Evolutionary conservation across 1,140 invertebrate species (phyloP).

Genomic region (Himalopsyche phryganea): DNA sequence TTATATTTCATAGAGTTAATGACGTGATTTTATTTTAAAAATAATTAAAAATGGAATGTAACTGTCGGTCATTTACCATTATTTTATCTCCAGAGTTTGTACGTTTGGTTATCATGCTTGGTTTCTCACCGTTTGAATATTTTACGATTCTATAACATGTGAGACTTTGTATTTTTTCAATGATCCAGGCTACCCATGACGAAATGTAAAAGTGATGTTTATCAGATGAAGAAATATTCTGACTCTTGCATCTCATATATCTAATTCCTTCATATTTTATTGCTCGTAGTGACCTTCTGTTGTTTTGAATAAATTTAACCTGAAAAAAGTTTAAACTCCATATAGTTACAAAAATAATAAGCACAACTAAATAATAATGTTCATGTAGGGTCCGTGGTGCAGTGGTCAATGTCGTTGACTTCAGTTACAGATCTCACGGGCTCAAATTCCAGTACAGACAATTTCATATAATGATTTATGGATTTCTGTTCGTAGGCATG

Average conservation of each 20-base stretch:
- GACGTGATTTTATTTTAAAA: too few species aligned
- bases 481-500: too few species aligned
- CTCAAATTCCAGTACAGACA: too few species aligned
- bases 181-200: slow-evolving; percentile 4
- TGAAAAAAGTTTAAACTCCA: slow-evolving; percentile 37
- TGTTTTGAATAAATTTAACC: slow-evolving; percentile 51
- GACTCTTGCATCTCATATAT: slow-evolving; percentile 38
- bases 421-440: too few species aligned
- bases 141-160: slow-evolving; percentile 21
- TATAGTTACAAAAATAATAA: too few species aligned
- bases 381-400: too few species aligned
- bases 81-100: slow-evolving; percentile 21
- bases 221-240: slow-evolving; percentile 2
- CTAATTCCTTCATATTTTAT: slow-evolving; percentile 51
- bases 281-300: slow-evolving; percentile 47
- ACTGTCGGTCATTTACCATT: slow-evolving; percentile 3
- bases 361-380: too few species aligned
- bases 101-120: neutral
- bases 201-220: neutral
- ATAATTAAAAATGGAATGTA: too few species aligned
- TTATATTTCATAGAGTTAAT: too few species aligned
- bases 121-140: slow-evolving; percentile 16
- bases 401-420: too few species aligned
- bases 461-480: too few species aligned
- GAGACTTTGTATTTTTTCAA: slow-evolving; percentile 11